Conservation (phyloP, 1,140 invertebrate genomes). For the Drosophila pseudoananassae region DNA sequence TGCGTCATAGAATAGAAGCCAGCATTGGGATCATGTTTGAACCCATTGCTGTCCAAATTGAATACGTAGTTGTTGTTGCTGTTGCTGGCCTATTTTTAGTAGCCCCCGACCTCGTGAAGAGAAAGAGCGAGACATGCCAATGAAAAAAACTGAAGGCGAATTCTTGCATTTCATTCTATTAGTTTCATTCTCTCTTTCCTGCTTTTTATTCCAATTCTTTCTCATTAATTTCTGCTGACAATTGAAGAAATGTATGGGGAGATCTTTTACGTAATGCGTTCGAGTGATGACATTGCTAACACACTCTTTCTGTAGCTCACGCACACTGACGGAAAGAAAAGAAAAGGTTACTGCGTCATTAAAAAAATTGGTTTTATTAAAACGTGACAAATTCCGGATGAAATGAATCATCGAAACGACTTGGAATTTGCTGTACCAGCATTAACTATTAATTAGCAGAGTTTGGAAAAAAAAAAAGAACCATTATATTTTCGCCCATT, state of each 20-base stretch:
- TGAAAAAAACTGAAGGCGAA: slow-evolving; percentile 6
- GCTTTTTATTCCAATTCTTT: slow-evolving; percentile 11
- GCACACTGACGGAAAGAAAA: slow-evolving; percentile 24
- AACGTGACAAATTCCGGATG: too few species aligned
- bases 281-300: slow-evolving; percentile 41
- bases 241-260: slow-evolving; percentile 18
- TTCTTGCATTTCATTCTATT: slow-evolving; percentile 26
- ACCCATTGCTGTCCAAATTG: slow-evolving; percentile 3
- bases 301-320: slow-evolving; percentile 22
- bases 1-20: slow-evolving; percentile 54
- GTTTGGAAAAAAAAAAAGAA: slow-evolving; percentile 12
- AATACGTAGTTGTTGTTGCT: slow-evolving; percentile 8
- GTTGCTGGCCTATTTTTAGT: slow-evolving; percentile 46
- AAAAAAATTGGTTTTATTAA: slow-evolving; percentile 21
- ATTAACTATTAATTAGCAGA: slow-evolving; percentile 42
- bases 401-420: slow-evolving; percentile 26
- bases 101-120: slow-evolving; percentile 16
- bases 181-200: slow-evolving; percentile 39
- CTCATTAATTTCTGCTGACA: slow-evolving; percentile 27
- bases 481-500: slow-evolving; percentile 27
- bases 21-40: slow-evolving; percentile 17
- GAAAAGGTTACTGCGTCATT: slow-evolving; percentile 47
- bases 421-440: slow-evolving; percentile 12
- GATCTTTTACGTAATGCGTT: slow-evolving; percentile 37
- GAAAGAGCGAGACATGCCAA: neutral